Base-by-base conservation (phyloP, 30 jellyfish, hydroid and myxozoan genomes). In the Nemopilema nomurai region DNA sequence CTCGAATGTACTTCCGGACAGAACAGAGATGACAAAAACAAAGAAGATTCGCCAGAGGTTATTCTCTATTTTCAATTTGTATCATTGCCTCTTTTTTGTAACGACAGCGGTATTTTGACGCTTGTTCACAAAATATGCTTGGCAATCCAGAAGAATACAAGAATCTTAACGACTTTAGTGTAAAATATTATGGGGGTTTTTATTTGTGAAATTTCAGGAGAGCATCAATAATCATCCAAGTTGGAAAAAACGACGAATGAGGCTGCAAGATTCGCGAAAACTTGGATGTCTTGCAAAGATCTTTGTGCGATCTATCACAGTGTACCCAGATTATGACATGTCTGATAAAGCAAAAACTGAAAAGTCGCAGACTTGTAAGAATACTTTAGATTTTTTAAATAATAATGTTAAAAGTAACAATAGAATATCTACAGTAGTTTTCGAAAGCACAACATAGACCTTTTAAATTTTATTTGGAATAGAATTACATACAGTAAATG, bases 201-300 rank as follows among this genome's bases (percentile, higher is more conserved):
- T 70, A 70, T 70, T 70, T 70, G 33, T 24, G 80, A 70, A 31
- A 3, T 27, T 70, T 70, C 80, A 32, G 80, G 80, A 74, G 84
- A 66, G 84, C 69, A 74, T 74, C 84, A 74, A 74, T 49, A 74
- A 49, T 49, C 84, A 74, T 29, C 84, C 84, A 74, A 29, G 69
- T 74, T 31, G 70, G 70, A 74, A 74, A 49, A 74, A 32, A 16
- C 68, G 70, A 74, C 68, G 70, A 33, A 49, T 9, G 62, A 24
- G 84, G 32, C 28, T 74, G 71, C 84, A 74, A 74, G 84, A 49
- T 74, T 74, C 84, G 33, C 84, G 84, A 31, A 74, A 74, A 72
- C 66, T 72, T 32, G 83, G 83, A 57, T 72, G 83, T 41, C 83
- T 68, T 72, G 83, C 83, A 72, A 74, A 74, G 32, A 74, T 74